Evolutionary conservation across 2,797 vertebrate species (phyloP), one percentile per base, ranked within the genome.

Genomic region (Hephaestus fuliginosus): DNA sequence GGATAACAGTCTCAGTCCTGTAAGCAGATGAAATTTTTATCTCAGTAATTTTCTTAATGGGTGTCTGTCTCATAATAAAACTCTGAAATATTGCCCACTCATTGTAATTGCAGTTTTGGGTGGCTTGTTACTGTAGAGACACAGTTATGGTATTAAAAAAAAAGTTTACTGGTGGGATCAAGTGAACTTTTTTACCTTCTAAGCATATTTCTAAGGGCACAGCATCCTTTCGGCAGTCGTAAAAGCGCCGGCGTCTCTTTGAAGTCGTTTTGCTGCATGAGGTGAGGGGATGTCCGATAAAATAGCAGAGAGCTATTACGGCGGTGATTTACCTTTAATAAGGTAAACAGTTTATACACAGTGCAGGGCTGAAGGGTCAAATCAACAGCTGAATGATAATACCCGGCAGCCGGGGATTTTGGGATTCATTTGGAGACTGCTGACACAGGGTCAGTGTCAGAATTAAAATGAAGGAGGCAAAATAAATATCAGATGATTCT

Each of bases 21-120:
- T 28, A 65, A 52, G 62, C 46, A 78, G 46, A 68, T 74, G 44
- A 22, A 57, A 73, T 39, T 52, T 73, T 76, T 74, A 55, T 64
- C 53, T 55, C 33, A 57, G 33, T 66, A 61, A 84, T 89, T 78
- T 80, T 76, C 84, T 53, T 83, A 85, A 83, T 80, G 79, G 48
- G 9, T 48, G 43, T 76, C 62, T 77, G 64, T 69, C 66, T 82
- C 61, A 72, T 79, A 69, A 82, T 84, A 69, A 46, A 80, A 73
- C 30, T 53, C 55, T 51, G 52, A 84, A 79, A 74, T 78, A 81
- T 46, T 70, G 48, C 56, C 52, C 77, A 82, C 79, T 90, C 78
- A 80, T 20, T 75, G 79, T 83, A 83, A 90, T 83, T 83, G 75
- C 72, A 70, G 36, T 81, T 82, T 81, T 77, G 78, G 79, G 60